These are phyloP conservation scores for Elymnias hypermnestra DNA, from an alignment of 1,140 invertebrate genomes.

Conservation along the genomic window DNA sequence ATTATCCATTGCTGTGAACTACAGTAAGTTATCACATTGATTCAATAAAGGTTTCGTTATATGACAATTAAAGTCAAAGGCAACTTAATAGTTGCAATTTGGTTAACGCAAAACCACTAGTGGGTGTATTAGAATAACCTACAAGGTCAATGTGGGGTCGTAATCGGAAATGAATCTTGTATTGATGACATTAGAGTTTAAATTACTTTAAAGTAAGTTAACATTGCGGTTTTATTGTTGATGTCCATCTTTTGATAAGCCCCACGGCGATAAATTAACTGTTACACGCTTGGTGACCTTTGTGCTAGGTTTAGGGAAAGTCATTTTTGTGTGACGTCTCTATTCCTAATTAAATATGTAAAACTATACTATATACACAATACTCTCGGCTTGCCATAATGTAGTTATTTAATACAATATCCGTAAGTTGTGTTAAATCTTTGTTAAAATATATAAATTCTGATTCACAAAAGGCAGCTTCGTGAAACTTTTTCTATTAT, in stretches of 20 bases:
- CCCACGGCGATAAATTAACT: background rate
- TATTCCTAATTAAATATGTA: too few relatives aligned
- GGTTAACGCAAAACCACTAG: background rate
- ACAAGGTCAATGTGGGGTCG: background rate
- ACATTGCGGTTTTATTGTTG: background rate
- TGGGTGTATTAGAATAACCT: conserved; percentile 1
- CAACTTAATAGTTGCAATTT: conserved; percentile 1
- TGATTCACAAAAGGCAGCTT: too few relatives aligned
- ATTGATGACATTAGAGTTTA: background rate
- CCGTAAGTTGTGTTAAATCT: too few relatives aligned
- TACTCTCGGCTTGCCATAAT: too few relatives aligned
- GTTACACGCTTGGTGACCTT: background rate
- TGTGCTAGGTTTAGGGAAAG: background rate
- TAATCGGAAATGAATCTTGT: background rate
- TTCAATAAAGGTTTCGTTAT: conserved; percentile 1
- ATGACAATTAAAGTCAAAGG: background rate
- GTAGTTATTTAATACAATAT: too few relatives aligned
- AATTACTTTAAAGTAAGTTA: background rate
- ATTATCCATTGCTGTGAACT: too few relatives aligned
- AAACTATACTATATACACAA: too few relatives aligned
- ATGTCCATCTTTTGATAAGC: conserved; percentile 1
- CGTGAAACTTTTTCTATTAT: too few relatives aligned
- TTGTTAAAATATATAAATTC: too few relatives aligned
- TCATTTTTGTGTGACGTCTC: too few relatives aligned
- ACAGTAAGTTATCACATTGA: background rate